Percentiles rank a stretch among this genome's conserved stretches.
Evolutionary conservation across 2,113 vertebrate species (phyloP).

Genomic region (Erinaceus europaeus): DNA sequence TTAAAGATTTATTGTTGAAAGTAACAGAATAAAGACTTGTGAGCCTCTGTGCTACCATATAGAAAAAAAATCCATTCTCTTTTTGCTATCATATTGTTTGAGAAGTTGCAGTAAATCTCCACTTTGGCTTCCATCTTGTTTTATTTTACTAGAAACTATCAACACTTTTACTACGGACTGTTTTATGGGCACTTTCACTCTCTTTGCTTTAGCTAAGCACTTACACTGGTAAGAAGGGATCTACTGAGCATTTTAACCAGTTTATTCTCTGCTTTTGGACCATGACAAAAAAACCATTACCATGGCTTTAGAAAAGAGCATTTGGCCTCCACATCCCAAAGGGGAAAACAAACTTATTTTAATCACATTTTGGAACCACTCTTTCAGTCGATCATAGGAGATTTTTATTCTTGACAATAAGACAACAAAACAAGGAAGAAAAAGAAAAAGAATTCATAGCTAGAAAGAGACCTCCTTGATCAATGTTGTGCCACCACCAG

Average conservation of each 20-base stretch:
- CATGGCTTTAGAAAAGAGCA: background rate
- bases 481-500: background rate
- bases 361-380: slow-evolving; percentile 3
- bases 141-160: slow-evolving; percentile 66
- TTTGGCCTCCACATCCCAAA: background rate
- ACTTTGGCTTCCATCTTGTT: slow-evolving; percentile 41
- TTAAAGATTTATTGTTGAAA: slow-evolving; percentile 57
- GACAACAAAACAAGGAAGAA: background rate
- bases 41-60: slow-evolving; percentile 29
- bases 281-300: slow-evolving; percentile 12
- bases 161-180: slow-evolving; percentile 57
- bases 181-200: slow-evolving; percentile 66
- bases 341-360: slow-evolving; percentile 32
- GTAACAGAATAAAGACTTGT: slow-evolving; percentile 23
- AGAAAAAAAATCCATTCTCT: slow-evolving; percentile 34
- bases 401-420: slow-evolving; percentile 44
- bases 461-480: background rate
- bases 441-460: background rate
- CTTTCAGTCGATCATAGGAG: background rate
- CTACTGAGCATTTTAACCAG: slow-evolving; percentile 20
- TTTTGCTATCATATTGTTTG: slow-evolving; percentile 44
- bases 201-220: slow-evolving; percentile 40
- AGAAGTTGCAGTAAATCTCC: slow-evolving; percentile 65
- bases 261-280: slow-evolving; percentile 48
- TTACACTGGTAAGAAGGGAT: background rate